Conservation (phyloP, 1,140 invertebrate species). For the Pseudomyrmex concolor region DNA sequence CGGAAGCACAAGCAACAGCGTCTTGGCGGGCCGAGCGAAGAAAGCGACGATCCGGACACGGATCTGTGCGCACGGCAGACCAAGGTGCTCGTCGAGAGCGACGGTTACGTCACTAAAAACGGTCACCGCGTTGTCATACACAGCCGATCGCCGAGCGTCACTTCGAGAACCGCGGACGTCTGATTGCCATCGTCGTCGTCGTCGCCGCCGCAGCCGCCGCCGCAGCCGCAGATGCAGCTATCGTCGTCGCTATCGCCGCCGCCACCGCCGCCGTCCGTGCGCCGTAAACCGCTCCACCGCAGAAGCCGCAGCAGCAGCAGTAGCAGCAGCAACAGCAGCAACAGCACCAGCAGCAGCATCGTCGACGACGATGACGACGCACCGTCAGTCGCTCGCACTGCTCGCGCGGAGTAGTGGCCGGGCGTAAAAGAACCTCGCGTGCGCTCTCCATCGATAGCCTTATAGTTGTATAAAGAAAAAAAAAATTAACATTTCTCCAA, state of each 20-base stretch:
- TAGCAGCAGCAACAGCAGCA: conserved; percentile 18
- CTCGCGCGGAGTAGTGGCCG: conserved; percentile 63
- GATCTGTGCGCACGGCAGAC: conserved; percentile 87
- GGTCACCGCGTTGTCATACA: conserved; percentile 95
- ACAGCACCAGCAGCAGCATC: conserved; percentile 42
- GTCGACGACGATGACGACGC: conserved; percentile 43
- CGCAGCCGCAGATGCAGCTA: conserved; percentile 11
- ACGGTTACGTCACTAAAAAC: conserved; percentile 92
- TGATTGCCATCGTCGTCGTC: conserved; percentile 88
- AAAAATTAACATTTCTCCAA: conserved; percentile 79
- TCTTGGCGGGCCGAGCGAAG: conserved; percentile 84
- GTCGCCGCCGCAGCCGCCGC: conserved; percentile 49
- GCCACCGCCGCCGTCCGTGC: conserved; percentile 51
- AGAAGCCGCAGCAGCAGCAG: conserved; percentile 24
- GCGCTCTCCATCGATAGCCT: conserved; percentile 78
- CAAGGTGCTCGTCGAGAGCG: conserved; percentile 92
- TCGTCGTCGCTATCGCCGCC: conserved; percentile 29
- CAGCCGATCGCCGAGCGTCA: conserved; percentile 92
- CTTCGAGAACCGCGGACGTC: conserved; percentile 92
- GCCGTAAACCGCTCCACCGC: conserved; percentile 49
- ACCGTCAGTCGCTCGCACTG: conserved; percentile 47
- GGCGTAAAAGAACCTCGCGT: conserved; percentile 62
- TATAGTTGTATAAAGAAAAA: conserved; percentile 81
- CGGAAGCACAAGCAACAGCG: conserved; percentile 92
- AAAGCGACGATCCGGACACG: conserved; percentile 83